phyloP scores from a whole-genome alignment of 2,113 vertebrate genomes.

The Cheirogaleus medius region DNA sequence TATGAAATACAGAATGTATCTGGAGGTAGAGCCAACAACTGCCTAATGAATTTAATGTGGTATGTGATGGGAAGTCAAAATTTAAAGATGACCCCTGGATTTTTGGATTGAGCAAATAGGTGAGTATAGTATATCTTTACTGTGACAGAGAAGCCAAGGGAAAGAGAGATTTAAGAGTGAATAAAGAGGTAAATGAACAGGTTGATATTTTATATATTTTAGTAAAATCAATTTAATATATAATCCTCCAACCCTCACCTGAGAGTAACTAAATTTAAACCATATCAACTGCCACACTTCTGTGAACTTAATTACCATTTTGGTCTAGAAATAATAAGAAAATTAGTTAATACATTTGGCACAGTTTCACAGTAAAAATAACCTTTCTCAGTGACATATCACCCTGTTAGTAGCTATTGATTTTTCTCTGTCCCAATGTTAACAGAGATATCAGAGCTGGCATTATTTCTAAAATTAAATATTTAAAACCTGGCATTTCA shows the following conservation, averaged over 20 bases:
- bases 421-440: background rate
- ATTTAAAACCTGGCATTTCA: constrained; percentile 46
- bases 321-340: background rate
- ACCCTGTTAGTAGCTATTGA: background rate
- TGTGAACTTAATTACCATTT: background rate
- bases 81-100: background rate
- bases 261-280: background rate
- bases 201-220: background rate
- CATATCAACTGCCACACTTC: background rate
- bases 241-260: background rate
- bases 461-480: constrained; percentile 55
- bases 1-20: background rate
- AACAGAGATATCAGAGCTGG: background rate
- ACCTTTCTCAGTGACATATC: background rate
- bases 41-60: background rate
- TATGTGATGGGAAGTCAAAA: background rate
- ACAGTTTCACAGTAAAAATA: background rate
- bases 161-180: background rate
- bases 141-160: background rate
- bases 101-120: background rate
- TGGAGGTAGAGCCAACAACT: background rate
- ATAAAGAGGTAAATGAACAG: background rate
- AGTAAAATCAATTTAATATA: background rate
- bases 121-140: background rate
- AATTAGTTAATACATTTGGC: background rate